Evolutionary conservation across 37 sponge, comb jelly and placozoan genomes (phyloP).

Genomic region (Halichondria panicea): DNA sequence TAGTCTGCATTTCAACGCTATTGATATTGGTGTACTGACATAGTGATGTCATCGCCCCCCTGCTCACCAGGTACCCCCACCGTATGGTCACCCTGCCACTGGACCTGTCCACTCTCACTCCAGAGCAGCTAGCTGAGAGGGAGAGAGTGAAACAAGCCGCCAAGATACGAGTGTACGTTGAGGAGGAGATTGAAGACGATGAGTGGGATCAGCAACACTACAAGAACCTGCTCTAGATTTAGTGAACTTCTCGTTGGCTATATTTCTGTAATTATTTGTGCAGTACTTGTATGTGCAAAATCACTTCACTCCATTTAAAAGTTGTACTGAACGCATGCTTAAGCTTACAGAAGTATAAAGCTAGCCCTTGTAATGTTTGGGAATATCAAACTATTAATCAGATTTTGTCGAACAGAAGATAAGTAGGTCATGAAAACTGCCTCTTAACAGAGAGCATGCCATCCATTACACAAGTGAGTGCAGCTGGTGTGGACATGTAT

Average conservation of each 20-base stretch:
- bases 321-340: no score
- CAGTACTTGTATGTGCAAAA: no score
- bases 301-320: no score
- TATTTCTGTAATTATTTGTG: no score
- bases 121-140: conserved; percentile 41
- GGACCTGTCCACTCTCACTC: conserved; percentile 54
- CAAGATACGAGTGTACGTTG: conserved; percentile 29
- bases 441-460: no score
- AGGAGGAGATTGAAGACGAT: conserved; percentile 52
- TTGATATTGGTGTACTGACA: not conserved
- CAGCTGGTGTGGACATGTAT: no score
- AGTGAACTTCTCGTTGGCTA: not conserved
- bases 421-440: no score
- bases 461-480: no score
- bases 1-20: not conserved
- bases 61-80: conserved; percentile 30
- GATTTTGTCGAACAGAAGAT: no score
- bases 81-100: conserved; percentile 67
- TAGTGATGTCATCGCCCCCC: not conserved
- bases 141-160: conserved; percentile 12
- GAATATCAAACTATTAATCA: no score
- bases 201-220: conserved; percentile 66
- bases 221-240: conserved; percentile 31
- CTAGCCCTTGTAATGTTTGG: no score
- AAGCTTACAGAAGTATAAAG: no score